Conservation (phyloP, 2,888 invertebrate species). For the Hypomecis atomaria region DNA sequence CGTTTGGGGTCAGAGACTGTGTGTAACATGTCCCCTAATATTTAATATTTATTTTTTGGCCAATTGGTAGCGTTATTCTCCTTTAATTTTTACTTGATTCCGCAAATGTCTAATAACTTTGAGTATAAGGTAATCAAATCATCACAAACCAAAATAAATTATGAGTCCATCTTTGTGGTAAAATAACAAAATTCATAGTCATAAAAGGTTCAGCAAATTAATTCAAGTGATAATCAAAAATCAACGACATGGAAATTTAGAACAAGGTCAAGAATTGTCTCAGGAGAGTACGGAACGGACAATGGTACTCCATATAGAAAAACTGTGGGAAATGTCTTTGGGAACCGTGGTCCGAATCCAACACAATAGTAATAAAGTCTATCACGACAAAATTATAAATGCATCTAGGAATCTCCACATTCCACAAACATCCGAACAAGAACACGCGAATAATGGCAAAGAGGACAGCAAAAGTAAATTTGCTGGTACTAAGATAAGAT, state of each 20-base stretch:
- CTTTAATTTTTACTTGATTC: not conserved
- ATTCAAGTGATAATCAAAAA: conserved; percentile 44
- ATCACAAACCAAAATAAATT: not conserved
- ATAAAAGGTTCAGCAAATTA: conserved; percentile 15
- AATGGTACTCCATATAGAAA: conserved; percentile 69
- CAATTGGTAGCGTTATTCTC: not conserved
- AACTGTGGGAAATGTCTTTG: conserved; percentile 76
- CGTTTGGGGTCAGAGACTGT: too few relatives aligned
- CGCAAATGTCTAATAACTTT: not conserved
- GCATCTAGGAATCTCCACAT: conserved; percentile 39
- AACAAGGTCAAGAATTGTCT: conserved; percentile 80
- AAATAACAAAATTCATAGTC: conserved; percentile 4
- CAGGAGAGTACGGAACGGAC: conserved; percentile 68
- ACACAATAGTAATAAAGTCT: conserved; percentile 54
- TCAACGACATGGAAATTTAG: conserved; percentile 63
- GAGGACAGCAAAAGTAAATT: conserved; percentile 25
- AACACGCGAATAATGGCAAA: conserved; percentile 10
- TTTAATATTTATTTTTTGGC: too few relatives aligned
- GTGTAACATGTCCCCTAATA: too few relatives aligned
- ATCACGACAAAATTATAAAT: conserved; percentile 51
- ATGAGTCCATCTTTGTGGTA: not conserved
- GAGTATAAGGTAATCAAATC: not conserved
- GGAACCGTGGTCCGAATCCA: conserved; percentile 59
- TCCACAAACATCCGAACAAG: conserved; percentile 13
- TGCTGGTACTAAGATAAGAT: conserved; percentile 15